Conservation (phyloP, 2,797 vertebrate species). For the Pygocentrus nattereri region DNA sequence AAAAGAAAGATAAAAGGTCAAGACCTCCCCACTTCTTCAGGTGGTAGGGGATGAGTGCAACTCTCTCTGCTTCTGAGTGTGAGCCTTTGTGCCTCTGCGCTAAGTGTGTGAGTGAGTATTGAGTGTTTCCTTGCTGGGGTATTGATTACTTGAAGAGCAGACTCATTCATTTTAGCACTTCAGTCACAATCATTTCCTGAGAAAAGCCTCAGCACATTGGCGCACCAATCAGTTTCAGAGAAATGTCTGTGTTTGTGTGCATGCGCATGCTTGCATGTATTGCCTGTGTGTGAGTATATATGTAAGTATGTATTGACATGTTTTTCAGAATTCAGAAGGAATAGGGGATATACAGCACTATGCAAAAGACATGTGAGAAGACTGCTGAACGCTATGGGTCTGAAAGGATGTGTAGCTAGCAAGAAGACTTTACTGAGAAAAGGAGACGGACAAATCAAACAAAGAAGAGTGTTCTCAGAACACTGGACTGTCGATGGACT, state of each 20-base stretch:
- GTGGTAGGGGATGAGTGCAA: neutral
- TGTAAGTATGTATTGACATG: constrained; percentile 29
- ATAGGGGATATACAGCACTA: no score
- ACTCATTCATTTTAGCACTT: constrained; percentile 37
- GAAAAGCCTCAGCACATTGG: constrained; percentile 37
- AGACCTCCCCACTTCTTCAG: neutral
- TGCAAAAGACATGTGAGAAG: no score
- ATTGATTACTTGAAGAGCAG: constrained; percentile 28
- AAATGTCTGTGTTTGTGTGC: constrained; percentile 37
- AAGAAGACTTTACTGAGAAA: no score
- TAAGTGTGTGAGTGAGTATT: neutral
- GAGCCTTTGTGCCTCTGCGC: neutral
- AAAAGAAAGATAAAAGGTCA: neutral
- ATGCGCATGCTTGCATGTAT: neutral
- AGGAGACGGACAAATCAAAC: no score
- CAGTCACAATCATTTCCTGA: constrained; percentile 55
- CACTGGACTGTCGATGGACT: no score
- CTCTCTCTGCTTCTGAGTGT: neutral
- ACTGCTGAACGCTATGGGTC: no score
- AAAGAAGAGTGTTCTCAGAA: no score
- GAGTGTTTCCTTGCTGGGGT: neutral
- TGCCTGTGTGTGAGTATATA: constrained; percentile 14
- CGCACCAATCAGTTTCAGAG: constrained; percentile 52
- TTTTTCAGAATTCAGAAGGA: neutral
- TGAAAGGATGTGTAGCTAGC: no score